Evolutionary conservation across 2,888 invertebrate species (phyloP), one percentile per base, ranked within the genome.

Genomic region (Nymphalis urticae): DNA sequence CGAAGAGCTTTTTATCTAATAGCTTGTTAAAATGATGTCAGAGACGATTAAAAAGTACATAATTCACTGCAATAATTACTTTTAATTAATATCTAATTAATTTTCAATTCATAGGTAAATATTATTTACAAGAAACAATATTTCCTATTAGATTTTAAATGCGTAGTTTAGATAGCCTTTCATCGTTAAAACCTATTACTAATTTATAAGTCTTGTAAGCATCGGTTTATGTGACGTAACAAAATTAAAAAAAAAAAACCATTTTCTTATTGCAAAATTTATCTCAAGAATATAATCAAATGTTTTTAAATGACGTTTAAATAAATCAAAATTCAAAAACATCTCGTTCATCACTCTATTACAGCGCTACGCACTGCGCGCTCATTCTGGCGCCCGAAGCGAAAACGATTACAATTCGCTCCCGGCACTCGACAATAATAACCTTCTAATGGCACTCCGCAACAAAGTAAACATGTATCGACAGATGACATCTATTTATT

Each of bases 381-480:
- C 72, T 68, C 71, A 71, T 72, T 73, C 72, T 48, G 68, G 17
- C 74, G 84, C 86, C 83, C 77, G 73, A 77, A 84, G 87, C 84
- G 76, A 82, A 82, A 85, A 72, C 85, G 85, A 87, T 88, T 85
- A 85, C 79, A 71, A 68, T 69, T 70, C 72, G 75, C 80, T 72
- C 61, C 54, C 70, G 75, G 77, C 76, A 64, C 79, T 80, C 75
- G 73, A 76, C 76, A 72, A 77, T 83, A 82, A 85, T 82, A 85
- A 82, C 80, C 77, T 77, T 75, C 79, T 82, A 86, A 80, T 78
- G 76, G 77, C 78, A 79, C 77, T 82, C 74, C 76, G 85, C 81
- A 83, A 80, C 82, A 83, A 83, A 84, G 77, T 78, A 88, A 87
- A 89, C 84, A 83, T 75, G 75, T 75, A 79, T 82, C 79, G 83